phyloP scores from a whole-genome alignment of 2,113 vertebrate species.

The Cinclus mexicanus region DNA sequence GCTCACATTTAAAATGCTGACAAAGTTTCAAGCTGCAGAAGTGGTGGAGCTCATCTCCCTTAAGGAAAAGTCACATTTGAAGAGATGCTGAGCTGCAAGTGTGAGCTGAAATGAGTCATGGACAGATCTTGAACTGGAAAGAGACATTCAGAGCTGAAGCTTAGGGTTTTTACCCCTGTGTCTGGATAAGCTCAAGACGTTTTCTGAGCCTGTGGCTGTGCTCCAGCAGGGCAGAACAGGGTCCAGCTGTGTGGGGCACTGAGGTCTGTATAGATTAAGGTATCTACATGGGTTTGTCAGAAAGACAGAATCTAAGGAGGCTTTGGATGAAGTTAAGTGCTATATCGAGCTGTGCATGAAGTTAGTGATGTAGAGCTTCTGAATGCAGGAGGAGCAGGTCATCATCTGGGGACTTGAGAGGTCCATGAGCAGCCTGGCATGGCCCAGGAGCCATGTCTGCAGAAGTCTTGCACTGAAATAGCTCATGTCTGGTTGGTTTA shows the following conservation, averaged over 20 bases:
- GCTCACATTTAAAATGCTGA: neutral
- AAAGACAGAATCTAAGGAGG: neutral
- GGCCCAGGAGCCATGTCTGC: accelerated
- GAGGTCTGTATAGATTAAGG: neutral
- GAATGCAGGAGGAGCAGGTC: neutral
- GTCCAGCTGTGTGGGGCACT: neutral
- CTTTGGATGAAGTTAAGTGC: neutral
- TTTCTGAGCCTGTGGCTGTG: neutral
- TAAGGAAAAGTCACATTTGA: neutral
- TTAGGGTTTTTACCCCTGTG: neutral
- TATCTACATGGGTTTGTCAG: neutral
- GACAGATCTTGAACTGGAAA: neutral
- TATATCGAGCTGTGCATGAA: neutral
- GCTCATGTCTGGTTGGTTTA: neutral
- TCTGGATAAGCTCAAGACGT: neutral
- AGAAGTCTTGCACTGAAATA: neutral
- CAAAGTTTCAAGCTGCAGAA: neutral
- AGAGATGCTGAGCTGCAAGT: neutral
- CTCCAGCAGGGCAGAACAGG: neutral
- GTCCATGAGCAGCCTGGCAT: neutral
- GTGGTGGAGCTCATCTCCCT: neutral
- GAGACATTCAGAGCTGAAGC: neutral
- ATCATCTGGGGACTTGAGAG: neutral
- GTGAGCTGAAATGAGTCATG: neutral
- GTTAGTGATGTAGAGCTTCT: neutral